Conservation (phyloP, 2,888 invertebrate genomes). For the Tachina grossa region DNA sequence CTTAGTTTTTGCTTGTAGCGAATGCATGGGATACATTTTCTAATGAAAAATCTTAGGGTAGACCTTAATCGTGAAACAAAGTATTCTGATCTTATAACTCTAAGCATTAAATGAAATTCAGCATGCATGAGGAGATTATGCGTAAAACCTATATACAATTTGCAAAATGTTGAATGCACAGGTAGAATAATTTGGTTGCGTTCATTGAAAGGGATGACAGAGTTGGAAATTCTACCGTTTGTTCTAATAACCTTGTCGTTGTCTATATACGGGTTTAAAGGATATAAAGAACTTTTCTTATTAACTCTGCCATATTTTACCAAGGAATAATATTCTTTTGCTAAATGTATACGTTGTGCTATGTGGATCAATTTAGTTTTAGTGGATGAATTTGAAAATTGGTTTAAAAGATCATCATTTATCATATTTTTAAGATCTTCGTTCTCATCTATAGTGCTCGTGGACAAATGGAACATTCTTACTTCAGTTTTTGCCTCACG, state of each 20-base stretch:
- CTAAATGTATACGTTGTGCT: not conserved
- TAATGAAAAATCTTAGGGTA: slow-evolving; percentile 35
- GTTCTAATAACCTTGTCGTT: slow-evolving; percentile 8
- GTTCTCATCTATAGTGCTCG: not conserved
- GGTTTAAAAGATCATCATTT: not conserved
- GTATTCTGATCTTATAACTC: slow-evolving; percentile 33
- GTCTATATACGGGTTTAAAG: slow-evolving; percentile 54
- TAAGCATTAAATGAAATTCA: slow-evolving; percentile 45
- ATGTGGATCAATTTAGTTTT: not conserved
- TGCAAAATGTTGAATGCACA: slow-evolving; percentile 10
- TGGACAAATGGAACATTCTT: not conserved
- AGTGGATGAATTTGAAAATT: not conserved
- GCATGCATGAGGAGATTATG: slow-evolving; percentile 60
- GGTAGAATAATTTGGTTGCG: slow-evolving; percentile 50
- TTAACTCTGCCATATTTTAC: not conserved
- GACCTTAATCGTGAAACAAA: slow-evolving; percentile 44
- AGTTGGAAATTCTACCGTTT: slow-evolving; percentile 47
- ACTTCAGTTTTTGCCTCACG: not conserved
- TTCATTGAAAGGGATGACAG: slow-evolving; percentile 25
- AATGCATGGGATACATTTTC: slow-evolving; percentile 45
- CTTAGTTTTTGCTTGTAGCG: slow-evolving; percentile 38
- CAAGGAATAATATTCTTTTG: not conserved
- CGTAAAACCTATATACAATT: slow-evolving; percentile 30
- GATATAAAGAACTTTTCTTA: slow-evolving; percentile 7
- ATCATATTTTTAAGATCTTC: no score